These are phyloP conservation scores for Pectinophora gossypiella DNA, from an alignment of 1,140 invertebrate genomes.

Conservation along the genomic window DNA sequence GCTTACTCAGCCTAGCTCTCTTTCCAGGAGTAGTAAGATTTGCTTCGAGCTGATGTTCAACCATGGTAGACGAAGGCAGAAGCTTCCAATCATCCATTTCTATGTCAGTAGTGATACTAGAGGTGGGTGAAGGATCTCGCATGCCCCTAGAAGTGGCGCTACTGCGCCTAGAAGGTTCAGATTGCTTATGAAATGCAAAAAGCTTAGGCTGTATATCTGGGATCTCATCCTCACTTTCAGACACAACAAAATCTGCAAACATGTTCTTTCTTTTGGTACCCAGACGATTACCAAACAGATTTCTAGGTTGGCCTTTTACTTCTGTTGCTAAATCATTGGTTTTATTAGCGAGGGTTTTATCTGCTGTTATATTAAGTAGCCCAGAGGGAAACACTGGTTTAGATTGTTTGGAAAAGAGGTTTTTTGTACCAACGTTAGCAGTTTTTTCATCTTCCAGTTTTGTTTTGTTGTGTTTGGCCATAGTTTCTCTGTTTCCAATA, in stretches of 20 bases:
- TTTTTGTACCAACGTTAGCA: constrained; percentile 37
- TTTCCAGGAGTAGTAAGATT: constrained; percentile 29
- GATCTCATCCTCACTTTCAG: constrained; percentile 61
- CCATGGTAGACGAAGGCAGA: constrained; percentile 62
- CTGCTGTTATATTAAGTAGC: constrained; percentile 41
- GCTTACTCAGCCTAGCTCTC: constrained; percentile 31
- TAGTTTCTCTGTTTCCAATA: constrained; percentile 35
- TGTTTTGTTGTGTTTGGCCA: constrained; percentile 34
- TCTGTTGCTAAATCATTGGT: constrained; percentile 33
- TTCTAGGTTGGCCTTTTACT: constrained; percentile 34
- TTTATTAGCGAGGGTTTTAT: constrained; percentile 47
- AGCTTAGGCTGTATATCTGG: constrained; percentile 51
- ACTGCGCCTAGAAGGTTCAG: constrained; percentile 15
- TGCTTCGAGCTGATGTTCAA: constrained; percentile 45
- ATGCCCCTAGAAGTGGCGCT: constrained; percentile 18
- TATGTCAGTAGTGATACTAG: constrained; percentile 45
- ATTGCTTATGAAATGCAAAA: constrained; percentile 41
- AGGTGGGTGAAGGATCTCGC: constrained; percentile 30
- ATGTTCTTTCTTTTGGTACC: constrained; percentile 52
- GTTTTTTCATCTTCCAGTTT: constrained; percentile 37
- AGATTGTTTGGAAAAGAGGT: constrained; percentile 31
- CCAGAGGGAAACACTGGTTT: constrained; percentile 46
- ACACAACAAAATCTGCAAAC: constrained; percentile 54
- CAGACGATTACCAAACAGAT: constrained; percentile 44
- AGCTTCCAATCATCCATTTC: constrained; percentile 58